These are phyloP conservation scores for Rattus rattus DNA, from an alignment of 2,113 vertebrate genomes.

Conservation along the genomic window DNA sequence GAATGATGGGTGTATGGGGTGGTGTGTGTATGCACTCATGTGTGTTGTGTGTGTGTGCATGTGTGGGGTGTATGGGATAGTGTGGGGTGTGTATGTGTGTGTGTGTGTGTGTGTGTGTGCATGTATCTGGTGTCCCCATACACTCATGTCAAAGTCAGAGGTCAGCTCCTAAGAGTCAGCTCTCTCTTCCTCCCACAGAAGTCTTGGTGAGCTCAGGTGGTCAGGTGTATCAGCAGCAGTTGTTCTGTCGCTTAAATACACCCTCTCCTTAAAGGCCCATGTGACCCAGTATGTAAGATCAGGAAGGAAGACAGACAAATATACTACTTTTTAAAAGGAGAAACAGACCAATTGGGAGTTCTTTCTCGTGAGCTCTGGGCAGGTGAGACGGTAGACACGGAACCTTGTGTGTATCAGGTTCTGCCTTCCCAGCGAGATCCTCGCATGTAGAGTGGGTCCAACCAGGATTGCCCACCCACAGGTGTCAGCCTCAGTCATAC, in stretches of 20 bases:
- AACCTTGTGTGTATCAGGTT: background rate
- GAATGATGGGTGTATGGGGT: no score
- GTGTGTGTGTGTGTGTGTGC: no score
- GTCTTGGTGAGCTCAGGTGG: background rate
- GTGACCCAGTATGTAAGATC: background rate
- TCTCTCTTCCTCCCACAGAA: background rate
- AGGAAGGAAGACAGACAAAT: background rate
- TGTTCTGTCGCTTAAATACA: background rate
- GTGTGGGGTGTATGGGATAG: no score
- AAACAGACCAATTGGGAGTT: background rate
- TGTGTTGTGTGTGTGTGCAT: no score
- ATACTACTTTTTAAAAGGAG: background rate
- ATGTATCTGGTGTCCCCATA: no score
- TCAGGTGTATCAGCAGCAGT: background rate
- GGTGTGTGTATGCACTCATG: no score
- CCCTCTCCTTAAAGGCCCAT: background rate
- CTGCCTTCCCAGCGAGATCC: no score
- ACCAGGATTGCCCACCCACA: background rate
- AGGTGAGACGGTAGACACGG: background rate
- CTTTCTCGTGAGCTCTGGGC: background rate
- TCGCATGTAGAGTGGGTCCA: background rate
- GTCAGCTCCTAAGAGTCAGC: background rate
- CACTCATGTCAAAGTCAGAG: background rate
- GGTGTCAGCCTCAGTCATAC: background rate
- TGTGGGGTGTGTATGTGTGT: no score